These are phyloP conservation scores for Chrysochloris asiatica DNA, from an alignment of 2,113 vertebrate species.

Conservation along the genomic window DNA sequence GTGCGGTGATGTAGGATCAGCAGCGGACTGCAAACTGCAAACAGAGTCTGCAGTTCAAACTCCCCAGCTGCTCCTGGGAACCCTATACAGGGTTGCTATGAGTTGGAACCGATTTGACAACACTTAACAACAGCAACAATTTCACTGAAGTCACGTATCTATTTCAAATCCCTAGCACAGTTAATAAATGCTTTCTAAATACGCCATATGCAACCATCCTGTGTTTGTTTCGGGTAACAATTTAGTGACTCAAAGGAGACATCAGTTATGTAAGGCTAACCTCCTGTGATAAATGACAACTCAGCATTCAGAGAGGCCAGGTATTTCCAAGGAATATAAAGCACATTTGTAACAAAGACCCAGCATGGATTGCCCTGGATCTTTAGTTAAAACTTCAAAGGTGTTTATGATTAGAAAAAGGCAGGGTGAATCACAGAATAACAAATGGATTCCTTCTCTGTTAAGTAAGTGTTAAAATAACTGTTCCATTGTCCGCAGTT, in stretches of 20 bases:
- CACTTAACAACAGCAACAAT: too few species aligned
- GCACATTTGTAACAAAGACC: not conserved
- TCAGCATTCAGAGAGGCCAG: too few species aligned
- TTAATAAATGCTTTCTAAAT: not conserved
- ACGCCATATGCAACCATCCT: not conserved
- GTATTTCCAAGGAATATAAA: not conserved
- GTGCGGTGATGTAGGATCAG: too few species aligned
- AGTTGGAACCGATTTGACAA: too few species aligned
- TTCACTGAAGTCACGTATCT: not conserved
- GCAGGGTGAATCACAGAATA: not conserved
- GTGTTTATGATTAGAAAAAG: not conserved
- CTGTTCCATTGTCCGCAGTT: not conserved
- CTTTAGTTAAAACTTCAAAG: not conserved
- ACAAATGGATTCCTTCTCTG: slow-evolving; percentile 6
- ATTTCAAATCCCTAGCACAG: not conserved
- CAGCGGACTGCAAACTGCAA: too few species aligned
- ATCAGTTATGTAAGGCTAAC: not conserved
- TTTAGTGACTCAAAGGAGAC: not conserved
- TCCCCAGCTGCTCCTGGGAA: too few species aligned
- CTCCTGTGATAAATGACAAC: not conserved
- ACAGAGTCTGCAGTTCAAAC: too few species aligned
- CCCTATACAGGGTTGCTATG: too few species aligned
- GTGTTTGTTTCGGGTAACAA: not conserved
- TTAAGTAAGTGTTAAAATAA: not conserved
- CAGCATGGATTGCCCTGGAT: not conserved